These are phyloP conservation scores for Apis cerana DNA, from an alignment of 1,140 invertebrate genomes.

Conservation along the genomic window DNA sequence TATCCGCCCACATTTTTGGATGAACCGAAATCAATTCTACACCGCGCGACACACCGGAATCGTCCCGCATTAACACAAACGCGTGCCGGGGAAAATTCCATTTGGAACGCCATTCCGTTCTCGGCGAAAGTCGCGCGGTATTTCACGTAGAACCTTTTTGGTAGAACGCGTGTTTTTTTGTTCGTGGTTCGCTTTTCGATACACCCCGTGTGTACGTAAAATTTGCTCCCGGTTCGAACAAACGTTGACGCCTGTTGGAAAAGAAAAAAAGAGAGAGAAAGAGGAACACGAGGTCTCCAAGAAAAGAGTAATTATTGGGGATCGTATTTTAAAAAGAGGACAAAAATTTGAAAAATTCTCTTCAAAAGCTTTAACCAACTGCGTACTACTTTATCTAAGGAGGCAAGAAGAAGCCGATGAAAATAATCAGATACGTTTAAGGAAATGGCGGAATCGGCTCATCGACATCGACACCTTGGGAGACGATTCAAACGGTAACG, in stretches of 20 bases:
- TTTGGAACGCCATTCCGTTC: not conserved
- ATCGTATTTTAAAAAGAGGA: no score
- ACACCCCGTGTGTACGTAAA: no score
- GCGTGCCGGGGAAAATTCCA: not conserved
- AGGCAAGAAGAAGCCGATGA: slow-evolving; percentile 43
- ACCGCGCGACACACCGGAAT: not conserved
- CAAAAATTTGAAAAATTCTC: no score
- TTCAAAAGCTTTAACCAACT: no score
- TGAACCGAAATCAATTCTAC: not conserved
- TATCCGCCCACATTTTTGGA: not conserved
- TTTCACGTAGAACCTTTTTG: not conserved
- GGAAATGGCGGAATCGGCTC: slow-evolving; percentile 62
- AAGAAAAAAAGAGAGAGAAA: no score
- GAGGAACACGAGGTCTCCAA: no score
- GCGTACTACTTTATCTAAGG: not conserved
- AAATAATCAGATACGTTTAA: slow-evolving; percentile 73
- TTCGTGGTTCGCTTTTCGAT: not conserved
- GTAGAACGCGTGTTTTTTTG: not conserved
- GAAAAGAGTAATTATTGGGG: no score
- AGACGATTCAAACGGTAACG: slow-evolving; percentile 61
- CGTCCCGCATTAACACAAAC: not conserved
- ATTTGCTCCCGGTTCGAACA: no score
- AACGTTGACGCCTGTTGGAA: no score
- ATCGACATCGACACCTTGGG: slow-evolving; percentile 48
- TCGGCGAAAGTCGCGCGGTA: not conserved